Base-by-base conservation (phyloP, 2,113 vertebrate species). In the Caloenas nicobarica region DNA sequence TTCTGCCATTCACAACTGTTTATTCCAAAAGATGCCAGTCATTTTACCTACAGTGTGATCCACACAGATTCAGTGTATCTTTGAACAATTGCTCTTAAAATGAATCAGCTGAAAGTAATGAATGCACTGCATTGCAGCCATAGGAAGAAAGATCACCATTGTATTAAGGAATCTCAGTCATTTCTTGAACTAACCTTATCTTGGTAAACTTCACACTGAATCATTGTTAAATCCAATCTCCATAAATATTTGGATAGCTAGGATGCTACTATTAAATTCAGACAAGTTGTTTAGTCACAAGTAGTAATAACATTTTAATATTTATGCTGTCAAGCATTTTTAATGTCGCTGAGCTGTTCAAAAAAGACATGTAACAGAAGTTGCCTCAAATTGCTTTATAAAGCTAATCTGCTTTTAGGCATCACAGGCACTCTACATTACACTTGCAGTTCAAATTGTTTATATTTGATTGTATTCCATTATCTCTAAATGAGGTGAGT, bases 401-500 rank as follows among this genome's bases (percentile, higher is more conserved):
- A 90, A 95, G 29, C 18, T 74, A 62, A 81, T 54, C 21, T 77
- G 6, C 53, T 87, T 53, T 92, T 60, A 70, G 91, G 3, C 21
- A 90, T n/a, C 60, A 66, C 60, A 73, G 25, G 21, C 65, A 87
- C 31, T 40, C 81, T 89, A 25, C 23, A 24, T 70, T 68, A 44
- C 58, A 51, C 40, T 94, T n/a, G 1, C 7, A 60, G 89, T 87
- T 95, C 24, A 60, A 87, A 91, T 40, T 95, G 86, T 94, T 97
- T 94, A 93, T 94, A 58, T 76, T 79, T 95, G 19, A 89, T 71
- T 72, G 25, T 88, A 72, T 76, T 76, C 57, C 57, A 69, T 84
- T 97, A 95, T 95, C 95, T 95, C 90, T 90, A 84, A 97, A 96
- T 94, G 81, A 97, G 83, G 79, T 94, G 90, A 89, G 84, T 70